These are phyloP conservation scores for Tupiocoris notatus DNA, from an alignment of 2,888 invertebrate species.

Conservation along the genomic window DNA sequence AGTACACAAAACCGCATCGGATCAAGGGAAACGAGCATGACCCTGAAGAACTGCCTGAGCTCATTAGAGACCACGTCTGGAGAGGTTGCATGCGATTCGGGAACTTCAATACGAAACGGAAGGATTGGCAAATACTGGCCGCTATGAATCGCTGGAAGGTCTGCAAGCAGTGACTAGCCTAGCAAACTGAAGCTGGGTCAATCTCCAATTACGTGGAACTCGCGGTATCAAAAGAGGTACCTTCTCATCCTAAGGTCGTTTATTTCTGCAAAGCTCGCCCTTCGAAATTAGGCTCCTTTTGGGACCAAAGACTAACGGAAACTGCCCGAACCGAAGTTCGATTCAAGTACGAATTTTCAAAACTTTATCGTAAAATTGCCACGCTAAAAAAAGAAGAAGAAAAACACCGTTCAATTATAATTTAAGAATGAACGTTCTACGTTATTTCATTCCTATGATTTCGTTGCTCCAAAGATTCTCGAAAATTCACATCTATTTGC, in stretches of 20 bases:
- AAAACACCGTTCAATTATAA: too few species aligned
- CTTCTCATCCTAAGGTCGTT: not conserved
- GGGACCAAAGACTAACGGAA: not conserved
- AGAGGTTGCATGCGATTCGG: not conserved
- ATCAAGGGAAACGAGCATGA: too few species aligned
- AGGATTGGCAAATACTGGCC: not conserved
- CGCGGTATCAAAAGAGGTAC: constrained; percentile 11
- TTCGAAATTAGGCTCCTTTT: not conserved
- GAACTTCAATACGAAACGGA: not conserved
- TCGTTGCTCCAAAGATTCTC: too few species aligned
- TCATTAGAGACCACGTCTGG: not conserved
- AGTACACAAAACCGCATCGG: not conserved
- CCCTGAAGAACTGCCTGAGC: too few species aligned
- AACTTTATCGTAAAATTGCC: too few species aligned
- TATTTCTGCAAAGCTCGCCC: not conserved
- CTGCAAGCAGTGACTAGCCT: not conserved
- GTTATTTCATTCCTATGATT: too few species aligned
- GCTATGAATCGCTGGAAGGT: not conserved
- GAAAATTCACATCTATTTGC: too few species aligned
- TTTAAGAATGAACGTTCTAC: too few species aligned
- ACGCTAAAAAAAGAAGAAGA: too few species aligned
- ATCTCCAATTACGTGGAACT: constrained; percentile 17
- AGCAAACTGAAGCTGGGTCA: not conserved
- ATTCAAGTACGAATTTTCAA: too few species aligned
- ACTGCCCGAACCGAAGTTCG: too few species aligned